A percentile compares a stretch with the other conserved stretches of the same genome.
Conservation (phyloP, 37 sponge, comb jelly and placozoan genomes). For the Chondrilla cf. caribensis region DNA sequence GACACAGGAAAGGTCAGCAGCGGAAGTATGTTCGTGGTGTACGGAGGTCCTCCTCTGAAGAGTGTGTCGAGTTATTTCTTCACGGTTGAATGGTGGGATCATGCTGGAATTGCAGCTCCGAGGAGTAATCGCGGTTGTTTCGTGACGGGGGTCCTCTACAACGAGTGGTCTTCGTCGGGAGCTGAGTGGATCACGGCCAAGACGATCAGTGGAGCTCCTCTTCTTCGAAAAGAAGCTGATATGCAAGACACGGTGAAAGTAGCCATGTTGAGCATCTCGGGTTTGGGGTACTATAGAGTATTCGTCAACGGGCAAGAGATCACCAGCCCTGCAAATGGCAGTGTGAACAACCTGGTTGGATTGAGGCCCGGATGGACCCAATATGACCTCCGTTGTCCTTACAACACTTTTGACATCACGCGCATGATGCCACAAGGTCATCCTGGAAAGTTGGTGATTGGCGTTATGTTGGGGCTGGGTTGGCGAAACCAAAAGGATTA, state of each 20-base stretch:
- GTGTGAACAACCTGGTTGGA: constrained; percentile 25
- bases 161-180: background rate
- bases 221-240: constrained; percentile 3
- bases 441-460: background rate
- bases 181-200: constrained; percentile 55
- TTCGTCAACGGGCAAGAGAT: constrained; percentile 54
- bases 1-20: constrained; percentile 45
- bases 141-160: constrained; percentile 25
- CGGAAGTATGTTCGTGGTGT: background rate
- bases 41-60: constrained; percentile 39
- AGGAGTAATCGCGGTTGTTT: constrained; percentile 46
- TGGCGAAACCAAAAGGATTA: constrained; percentile 38
- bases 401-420: constrained; percentile 29
- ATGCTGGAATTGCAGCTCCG: constrained; percentile 21
- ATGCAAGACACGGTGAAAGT: background rate
- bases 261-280: constrained; percentile 41
- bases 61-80: constrained; percentile 31
- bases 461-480: constrained; percentile 45
- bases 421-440: background rate
- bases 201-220: constrained; percentile 20
- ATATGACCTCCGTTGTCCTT: constrained; percentile 40
- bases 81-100: constrained; percentile 63
- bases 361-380: constrained; percentile 69
- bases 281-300: constrained; percentile 48
- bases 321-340: background rate